phyloP scores from a whole-genome alignment of 2,113 vertebrate genomes.

The Epinephelus fuscoguttatus region DNA sequence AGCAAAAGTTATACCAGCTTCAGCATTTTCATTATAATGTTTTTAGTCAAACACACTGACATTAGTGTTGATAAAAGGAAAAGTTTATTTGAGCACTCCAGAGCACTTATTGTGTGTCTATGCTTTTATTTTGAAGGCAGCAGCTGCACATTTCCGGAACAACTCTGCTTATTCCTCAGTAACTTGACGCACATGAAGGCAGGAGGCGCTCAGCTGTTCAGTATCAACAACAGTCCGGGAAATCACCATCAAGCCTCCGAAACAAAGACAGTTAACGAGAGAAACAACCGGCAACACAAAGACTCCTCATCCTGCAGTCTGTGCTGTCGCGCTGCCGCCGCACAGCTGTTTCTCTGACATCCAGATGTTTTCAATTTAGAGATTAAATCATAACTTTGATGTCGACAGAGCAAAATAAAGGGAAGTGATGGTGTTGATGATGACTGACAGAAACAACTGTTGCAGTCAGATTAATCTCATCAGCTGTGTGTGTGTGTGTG shows the following conservation, averaged over 20 bases:
- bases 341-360: fast-evolving
- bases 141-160: fast-evolving
- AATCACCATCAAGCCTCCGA: conserved; percentile 12
- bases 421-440: not conserved
- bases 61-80: no score
- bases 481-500: not conserved
- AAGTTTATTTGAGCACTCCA: no score
- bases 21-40: no score
- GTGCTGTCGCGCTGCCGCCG: not conserved
- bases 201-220: conserved; percentile 81
- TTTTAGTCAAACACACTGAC: no score
- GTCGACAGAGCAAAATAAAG: not conserved
- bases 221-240: conserved; percentile 64
- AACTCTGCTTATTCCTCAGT: fast-evolving
- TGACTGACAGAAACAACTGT: not conserved
- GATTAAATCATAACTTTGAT: conserved; percentile 17
- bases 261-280: conserved; percentile 57
- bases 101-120: no score
- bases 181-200: not conserved
- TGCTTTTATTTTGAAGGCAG: conserved; percentile 50
- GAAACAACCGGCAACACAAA: not conserved
- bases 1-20: no score
- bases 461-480: not conserved
- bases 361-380: fast-evolving
- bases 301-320: not conserved